Evolutionary conservation across 2,113 vertebrate species (phyloP).

Genomic region (Ursus arctos): DNA sequence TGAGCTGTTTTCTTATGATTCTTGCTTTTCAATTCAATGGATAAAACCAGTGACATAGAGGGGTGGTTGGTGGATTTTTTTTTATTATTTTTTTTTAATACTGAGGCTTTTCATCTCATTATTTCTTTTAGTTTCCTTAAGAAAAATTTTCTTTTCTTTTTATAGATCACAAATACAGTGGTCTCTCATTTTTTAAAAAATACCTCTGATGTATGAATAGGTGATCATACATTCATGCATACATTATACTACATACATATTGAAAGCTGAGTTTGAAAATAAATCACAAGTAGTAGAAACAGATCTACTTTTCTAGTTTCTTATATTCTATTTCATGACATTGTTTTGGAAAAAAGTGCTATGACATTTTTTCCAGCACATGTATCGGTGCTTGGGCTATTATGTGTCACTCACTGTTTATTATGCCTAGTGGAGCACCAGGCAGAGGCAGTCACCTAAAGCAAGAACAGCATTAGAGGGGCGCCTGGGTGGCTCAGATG

Average conservation of each 20-base stretch:
- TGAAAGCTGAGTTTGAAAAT: slow-evolving; percentile 31
- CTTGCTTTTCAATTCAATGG: slow-evolving; percentile 5
- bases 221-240: neutral
- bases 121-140: slow-evolving; percentile 13
- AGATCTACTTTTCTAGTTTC: slow-evolving; percentile 29
- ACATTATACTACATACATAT: neutral
- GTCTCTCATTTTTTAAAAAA: neutral
- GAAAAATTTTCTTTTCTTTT: neutral
- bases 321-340: neutral
- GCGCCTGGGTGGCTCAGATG: too few species aligned
- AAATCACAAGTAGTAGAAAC: slow-evolving; percentile 19
- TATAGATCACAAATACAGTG: neutral
- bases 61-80: neutral
- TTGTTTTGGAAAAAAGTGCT: neutral
- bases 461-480: neutral
- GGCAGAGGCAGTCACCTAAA: neutral
- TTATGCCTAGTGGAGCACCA: neutral
- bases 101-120: neutral
- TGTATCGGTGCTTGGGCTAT: neutral
- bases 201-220: neutral
- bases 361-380: neutral
- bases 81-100: neutral
- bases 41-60: neutral
- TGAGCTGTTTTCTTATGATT: slow-evolving; percentile 1
- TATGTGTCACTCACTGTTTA: neutral